phyloP scores from a whole-genome alignment of 2,888 invertebrate genomes.

The Drosophila kambysellisi region DNA sequence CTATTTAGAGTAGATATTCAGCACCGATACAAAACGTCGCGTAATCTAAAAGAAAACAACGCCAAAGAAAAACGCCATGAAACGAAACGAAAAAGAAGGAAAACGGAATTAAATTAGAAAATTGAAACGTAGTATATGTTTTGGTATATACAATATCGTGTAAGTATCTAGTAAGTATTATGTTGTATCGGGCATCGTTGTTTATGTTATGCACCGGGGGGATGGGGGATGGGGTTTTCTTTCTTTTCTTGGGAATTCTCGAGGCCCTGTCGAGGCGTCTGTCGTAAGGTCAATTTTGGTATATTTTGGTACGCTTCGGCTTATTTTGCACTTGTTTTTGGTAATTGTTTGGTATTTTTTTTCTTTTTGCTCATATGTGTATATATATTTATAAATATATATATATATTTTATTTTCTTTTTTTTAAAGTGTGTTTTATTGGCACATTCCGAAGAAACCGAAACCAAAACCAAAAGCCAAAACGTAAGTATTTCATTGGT shows the following conservation, averaged over 20 bases:
- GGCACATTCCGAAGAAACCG: conserved; percentile 59
- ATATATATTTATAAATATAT: conserved; percentile 2
- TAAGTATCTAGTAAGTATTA: conserved; percentile 12
- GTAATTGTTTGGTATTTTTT: conserved; percentile 13
- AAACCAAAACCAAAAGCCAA: conserved; percentile 61
- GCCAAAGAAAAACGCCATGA: conserved; percentile 82
- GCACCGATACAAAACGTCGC: conserved; percentile 86
- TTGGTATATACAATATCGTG: conserved; percentile 28
- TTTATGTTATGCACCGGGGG: conserved; percentile 70
- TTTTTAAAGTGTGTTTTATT: conserved; percentile 22
- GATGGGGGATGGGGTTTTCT: too few species aligned
- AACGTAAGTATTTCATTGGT: conserved; percentile 38
- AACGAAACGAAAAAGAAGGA: conserved; percentile 83
- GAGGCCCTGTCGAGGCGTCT: conserved; percentile 45
- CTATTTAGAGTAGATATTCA: conserved; percentile 85
- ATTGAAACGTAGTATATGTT: conserved; percentile 21
- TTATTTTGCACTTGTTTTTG: conserved; percentile 30
- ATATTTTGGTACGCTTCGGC: conserved; percentile 57
- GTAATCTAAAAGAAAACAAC: conserved; percentile 85
- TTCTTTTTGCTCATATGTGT: conserved; percentile 8
- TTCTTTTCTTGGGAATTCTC: conserved; percentile 7
- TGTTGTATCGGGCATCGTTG: conserved; percentile 39
- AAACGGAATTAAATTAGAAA: conserved; percentile 75
- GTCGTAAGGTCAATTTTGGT: conserved; percentile 64
- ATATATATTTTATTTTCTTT: conserved; percentile 4